A percentile compares a stretch with the other conserved stretches of the same genome.
Conservation (phyloP, 2,888 invertebrate species). For the Exephanes ischioxanthus region DNA sequence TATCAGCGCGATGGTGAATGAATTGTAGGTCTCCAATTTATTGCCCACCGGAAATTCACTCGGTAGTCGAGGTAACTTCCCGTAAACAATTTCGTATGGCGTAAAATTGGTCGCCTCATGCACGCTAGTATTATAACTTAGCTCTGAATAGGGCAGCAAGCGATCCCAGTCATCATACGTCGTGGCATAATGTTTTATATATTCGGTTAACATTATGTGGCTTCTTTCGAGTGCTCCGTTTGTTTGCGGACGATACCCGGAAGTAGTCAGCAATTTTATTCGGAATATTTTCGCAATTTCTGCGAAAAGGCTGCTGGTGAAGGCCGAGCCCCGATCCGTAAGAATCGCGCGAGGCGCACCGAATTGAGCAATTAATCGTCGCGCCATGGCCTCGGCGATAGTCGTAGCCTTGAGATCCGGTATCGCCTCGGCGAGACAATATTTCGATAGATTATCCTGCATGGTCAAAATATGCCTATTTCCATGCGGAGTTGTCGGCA, state of each 20-base stretch:
- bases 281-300: constrained; percentile 25
- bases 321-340: constrained; percentile 25
- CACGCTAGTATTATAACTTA: no score
- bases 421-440: background rate
- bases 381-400: constrained; percentile 43
- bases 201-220: no score
- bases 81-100: no score
- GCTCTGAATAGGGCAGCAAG: no score
- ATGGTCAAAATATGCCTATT: constrained; percentile 51
- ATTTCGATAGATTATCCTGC: constrained; percentile 54
- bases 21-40: no score
- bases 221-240: no score
- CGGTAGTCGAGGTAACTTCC: no score
- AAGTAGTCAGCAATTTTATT: background rate
- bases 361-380: constrained; percentile 23
- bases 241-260: constrained; percentile 28
- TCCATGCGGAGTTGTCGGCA: constrained; percentile 32
- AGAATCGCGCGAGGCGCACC: constrained; percentile 44
- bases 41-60: no score
- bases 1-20: background rate
- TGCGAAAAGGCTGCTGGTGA: constrained; percentile 28
- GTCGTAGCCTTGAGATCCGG: constrained; percentile 18
- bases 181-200: no score
- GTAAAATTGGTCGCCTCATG: no score
- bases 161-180: no score